Percentiles rank a stretch among this genome's conserved stretches.
Evolutionary conservation across 92 coral and sea anemone genomes (phyloP).

Genomic region (Epizoanthus illoricatus): DNA sequence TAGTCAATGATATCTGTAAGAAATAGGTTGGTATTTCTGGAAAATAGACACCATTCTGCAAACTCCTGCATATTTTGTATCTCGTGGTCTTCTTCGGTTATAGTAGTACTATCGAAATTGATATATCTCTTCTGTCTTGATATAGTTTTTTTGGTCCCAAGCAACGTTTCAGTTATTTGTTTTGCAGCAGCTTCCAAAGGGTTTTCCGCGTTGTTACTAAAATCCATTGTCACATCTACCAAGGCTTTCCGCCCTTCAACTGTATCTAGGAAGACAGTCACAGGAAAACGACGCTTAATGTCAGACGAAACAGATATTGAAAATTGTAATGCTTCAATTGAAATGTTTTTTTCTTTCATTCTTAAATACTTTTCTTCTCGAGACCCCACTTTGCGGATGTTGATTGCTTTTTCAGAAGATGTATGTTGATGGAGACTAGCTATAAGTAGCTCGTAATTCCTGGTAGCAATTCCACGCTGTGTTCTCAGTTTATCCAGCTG

Average conservation of each 20-base stretch:
- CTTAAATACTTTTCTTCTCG: conserved; percentile 47
- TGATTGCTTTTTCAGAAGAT: conserved; percentile 35
- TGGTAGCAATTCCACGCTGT: conserved; percentile 26
- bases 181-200: conserved; percentile 47
- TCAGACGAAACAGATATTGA: conserved; percentile 32
- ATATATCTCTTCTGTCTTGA: neutral
- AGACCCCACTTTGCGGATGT: conserved; percentile 1
- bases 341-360: too few relatives aligned
- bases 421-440: conserved; percentile 43
- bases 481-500: conserved; percentile 44
- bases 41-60: conserved; percentile 20
- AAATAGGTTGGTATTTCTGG: conserved; percentile 21
- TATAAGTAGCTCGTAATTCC: conserved; percentile 42
- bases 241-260: conserved; percentile 14
- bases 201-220: conserved; percentile 28
- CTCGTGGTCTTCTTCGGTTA: neutral
- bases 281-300: conserved; percentile 35
- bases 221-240: conserved; percentile 53
- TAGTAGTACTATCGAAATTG: neutral
- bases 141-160: neutral
- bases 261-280: conserved; percentile 30
- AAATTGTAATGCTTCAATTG: conserved; percentile 42
- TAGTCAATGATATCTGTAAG: conserved; percentile 37
- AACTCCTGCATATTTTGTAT: neutral
- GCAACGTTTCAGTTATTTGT: conserved; percentile 27